Conservation (phyloP, 2,113 vertebrate species). For the Campylomormyrus tamandua region DNA sequence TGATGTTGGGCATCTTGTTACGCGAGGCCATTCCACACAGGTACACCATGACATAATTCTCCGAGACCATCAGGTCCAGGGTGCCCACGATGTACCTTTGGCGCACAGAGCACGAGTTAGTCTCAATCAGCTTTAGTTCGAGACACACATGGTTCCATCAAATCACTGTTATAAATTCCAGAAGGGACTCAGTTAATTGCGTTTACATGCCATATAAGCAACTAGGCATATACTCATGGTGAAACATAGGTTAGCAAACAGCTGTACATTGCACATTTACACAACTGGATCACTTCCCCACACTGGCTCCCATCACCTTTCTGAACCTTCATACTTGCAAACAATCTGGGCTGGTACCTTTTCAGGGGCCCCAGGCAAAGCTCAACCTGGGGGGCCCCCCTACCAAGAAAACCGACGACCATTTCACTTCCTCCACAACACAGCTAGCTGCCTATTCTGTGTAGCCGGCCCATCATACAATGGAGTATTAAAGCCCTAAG, state of each 20-base stretch:
- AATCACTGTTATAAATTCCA: not conserved
- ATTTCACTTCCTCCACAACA: not conserved
- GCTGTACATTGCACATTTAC: not conserved
- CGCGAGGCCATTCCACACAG: slow-evolving; percentile 61
- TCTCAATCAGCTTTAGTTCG: not conserved
- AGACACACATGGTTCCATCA: not conserved
- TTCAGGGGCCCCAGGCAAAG: not conserved
- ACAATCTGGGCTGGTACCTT: not conserved
- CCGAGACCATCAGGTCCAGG: slow-evolving; percentile 66
- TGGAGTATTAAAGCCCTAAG: not conserved
- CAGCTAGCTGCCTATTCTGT: not conserved
- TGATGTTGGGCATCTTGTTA: slow-evolving; percentile 60
- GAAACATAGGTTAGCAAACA: not conserved
- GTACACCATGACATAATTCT: slow-evolving; percentile 70
- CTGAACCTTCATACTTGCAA: not conserved
- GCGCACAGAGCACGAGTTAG: not conserved
- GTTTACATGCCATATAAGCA: not conserved
- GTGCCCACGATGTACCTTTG: slow-evolving; percentile 68
- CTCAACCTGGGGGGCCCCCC: not conserved
- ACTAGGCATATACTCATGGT: not conserved
- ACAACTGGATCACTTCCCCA: not conserved
- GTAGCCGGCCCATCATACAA: not conserved
- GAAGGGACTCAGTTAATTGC: not conserved
- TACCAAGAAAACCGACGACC: not conserved
- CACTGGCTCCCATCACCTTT: not conserved